These are phyloP conservation scores for Drosophila leontia DNA, from an alignment of 1,140 invertebrate species.

Conservation along the genomic window DNA sequence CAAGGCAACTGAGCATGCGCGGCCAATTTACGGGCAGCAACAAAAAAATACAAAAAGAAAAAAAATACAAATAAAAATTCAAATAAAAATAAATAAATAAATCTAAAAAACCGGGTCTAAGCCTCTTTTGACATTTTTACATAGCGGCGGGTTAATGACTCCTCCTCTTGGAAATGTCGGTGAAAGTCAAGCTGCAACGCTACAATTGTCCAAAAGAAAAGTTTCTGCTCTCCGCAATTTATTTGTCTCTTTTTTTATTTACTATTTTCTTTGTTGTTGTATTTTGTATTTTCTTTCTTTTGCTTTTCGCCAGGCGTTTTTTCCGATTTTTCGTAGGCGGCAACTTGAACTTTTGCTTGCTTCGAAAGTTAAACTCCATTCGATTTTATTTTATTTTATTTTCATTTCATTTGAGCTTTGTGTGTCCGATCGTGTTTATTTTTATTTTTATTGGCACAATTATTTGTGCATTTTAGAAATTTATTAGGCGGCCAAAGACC, in stretches of 20 bases:
- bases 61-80: constrained; percentile 1
- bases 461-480: constrained; percentile 84
- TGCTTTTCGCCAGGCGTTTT: constrained; percentile 36
- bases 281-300: constrained; percentile 43
- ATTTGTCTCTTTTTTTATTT: constrained; percentile 34
- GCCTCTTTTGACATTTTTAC: constrained; percentile 70
- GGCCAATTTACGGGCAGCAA: constrained; percentile 68
- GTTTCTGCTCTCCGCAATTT: constrained; percentile 70
- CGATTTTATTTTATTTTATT: constrained; percentile 48
- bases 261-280: neutral
- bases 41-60: neutral
- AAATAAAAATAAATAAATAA: constrained; percentile 10
- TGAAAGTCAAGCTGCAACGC: constrained; percentile 79
- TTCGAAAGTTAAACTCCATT: constrained; percentile 64
- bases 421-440: constrained; percentile 65
- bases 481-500: constrained; percentile 76
- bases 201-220: constrained; percentile 84
- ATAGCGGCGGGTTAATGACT: constrained; percentile 60
- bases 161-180: constrained; percentile 57
- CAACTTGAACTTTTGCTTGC: constrained; percentile 73
- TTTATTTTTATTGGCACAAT: constrained; percentile 83
- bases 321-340: constrained; percentile 70
- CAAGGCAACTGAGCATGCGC: constrained; percentile 60
- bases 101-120: constrained; percentile 29
- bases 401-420: constrained; percentile 24